phyloP scores from a whole-genome alignment of 2,888 invertebrate genomes.

The Sinodicranocentrus sp. region DNA sequence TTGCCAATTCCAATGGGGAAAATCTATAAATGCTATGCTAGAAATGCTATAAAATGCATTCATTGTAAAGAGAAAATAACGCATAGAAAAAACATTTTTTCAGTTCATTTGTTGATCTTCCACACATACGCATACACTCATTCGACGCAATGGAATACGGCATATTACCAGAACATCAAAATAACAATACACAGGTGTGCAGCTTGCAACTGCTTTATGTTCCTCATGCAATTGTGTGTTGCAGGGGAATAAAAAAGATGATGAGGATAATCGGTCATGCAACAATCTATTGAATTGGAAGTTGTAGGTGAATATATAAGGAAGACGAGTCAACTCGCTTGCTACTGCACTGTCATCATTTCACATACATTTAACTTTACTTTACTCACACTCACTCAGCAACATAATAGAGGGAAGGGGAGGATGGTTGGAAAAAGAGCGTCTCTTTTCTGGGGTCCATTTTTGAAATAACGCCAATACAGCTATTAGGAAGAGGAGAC shows the following conservation, averaged over 20 bases:
- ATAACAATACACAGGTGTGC: constrained; percentile 52
- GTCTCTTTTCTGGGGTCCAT: constrained; percentile 43
- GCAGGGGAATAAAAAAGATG: constrained; percentile 16
- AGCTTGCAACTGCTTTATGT: constrained; percentile 19
- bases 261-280: constrained; percentile 48
- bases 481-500: background rate
- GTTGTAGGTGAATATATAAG: background rate
- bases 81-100: constrained; percentile 33
- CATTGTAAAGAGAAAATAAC: constrained; percentile 7
- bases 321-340: constrained; percentile 20
- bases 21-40: background rate
- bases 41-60: constrained; percentile 22
- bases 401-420: constrained; percentile 20
- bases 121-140: background rate
- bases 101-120: constrained; percentile 31
- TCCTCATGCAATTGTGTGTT: background rate
- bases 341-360: background rate
- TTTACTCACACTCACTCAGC: background rate
- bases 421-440: constrained; percentile 16
- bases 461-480: constrained; percentile 46
- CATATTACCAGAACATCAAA: background rate
- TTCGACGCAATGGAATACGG: background rate
- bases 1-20: too few relatives aligned
- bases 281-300: constrained; percentile 12
- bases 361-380: background rate